phyloP scores from a whole-genome alignment of 2,113 vertebrate species.

The Macrotis lagotis region DNA sequence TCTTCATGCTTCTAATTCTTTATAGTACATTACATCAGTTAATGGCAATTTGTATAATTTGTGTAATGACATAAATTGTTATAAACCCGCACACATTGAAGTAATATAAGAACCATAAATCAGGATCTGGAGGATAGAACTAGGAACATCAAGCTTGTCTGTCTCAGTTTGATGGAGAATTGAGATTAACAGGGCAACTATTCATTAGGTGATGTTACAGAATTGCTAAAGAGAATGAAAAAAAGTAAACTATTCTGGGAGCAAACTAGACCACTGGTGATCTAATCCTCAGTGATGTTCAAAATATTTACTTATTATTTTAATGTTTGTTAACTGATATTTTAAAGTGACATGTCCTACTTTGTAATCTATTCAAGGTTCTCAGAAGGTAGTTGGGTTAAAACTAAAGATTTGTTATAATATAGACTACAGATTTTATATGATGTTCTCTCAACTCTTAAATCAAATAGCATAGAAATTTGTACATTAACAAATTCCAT shows the following conservation, averaged over 20 bases:
- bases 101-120: slow-evolving; percentile 84
- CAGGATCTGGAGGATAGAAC: slow-evolving; percentile 58
- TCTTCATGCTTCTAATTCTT: slow-evolving; percentile 83
- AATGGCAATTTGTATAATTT: slow-evolving; percentile 88
- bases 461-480: background rate
- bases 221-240: slow-evolving; percentile 21
- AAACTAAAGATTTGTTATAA: slow-evolving; percentile 22
- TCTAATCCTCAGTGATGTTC: slow-evolving; percentile 44
- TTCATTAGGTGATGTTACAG: slow-evolving; percentile 17
- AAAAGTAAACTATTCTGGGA: background rate
- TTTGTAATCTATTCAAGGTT: slow-evolving; percentile 36
- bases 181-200: slow-evolving; percentile 28
- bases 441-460: background rate
- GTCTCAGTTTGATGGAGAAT: slow-evolving; percentile 45
- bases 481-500: background rate
- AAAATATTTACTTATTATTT: slow-evolving; percentile 28
- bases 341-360: slow-evolving; percentile 55
- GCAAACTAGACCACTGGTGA: slow-evolving; percentile 28
- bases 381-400: slow-evolving; percentile 31
- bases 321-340: slow-evolving; percentile 33
- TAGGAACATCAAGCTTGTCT: background rate
- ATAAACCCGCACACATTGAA: slow-evolving; percentile 80
- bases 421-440: slow-evolving; percentile 28
- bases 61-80: slow-evolving; percentile 86
- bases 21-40: slow-evolving; percentile 87